phyloP scores from a whole-genome alignment of 37 sponge, comb jelly and placozoan species.

The Dysidea cf. avara region DNA sequence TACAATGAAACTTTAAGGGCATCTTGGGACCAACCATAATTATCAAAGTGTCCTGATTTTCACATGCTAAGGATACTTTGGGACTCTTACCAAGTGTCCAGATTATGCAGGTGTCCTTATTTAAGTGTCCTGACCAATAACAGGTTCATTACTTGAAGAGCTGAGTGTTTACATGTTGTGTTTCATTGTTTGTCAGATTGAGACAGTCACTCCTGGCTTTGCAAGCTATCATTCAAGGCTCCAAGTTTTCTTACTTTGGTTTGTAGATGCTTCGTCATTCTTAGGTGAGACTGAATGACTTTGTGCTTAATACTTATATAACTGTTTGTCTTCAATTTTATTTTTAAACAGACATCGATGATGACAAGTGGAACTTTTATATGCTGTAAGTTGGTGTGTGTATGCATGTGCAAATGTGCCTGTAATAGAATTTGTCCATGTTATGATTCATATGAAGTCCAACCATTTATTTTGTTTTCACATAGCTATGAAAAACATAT shows the following conservation, averaged over 20 bases:
- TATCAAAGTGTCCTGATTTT: too few species aligned
- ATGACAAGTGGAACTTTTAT: constrained; percentile 81
- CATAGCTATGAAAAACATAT: constrained; percentile 15
- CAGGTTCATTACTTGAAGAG: not conserved
- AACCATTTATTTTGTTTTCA: too few species aligned
- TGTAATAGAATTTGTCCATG: not conserved
- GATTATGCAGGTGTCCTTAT: too few species aligned
- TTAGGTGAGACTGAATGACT: constrained; percentile 85
- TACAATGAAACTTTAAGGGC: too few species aligned
- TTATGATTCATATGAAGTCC: not conserved
- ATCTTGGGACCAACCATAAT: too few species aligned
- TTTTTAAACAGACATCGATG: constrained; percentile 61
- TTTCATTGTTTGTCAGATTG: constrained; percentile 39
- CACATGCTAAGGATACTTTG: too few species aligned
- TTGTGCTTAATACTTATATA: too few species aligned
- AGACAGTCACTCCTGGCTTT: constrained; percentile 54
- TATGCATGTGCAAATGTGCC: not conserved
- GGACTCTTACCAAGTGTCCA: too few species aligned
- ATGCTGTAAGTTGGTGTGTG: constrained; percentile 59
- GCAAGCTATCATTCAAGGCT: constrained; percentile 57
- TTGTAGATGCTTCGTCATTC: constrained; percentile 84
- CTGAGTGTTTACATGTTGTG: not conserved
- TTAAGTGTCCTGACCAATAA: too few species aligned
- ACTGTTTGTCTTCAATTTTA: not conserved
- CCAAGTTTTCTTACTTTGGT: constrained; percentile 85